Base-by-base conservation (phyloP, 1,140 invertebrate species). In the Drosophila biarmipes region DNA sequence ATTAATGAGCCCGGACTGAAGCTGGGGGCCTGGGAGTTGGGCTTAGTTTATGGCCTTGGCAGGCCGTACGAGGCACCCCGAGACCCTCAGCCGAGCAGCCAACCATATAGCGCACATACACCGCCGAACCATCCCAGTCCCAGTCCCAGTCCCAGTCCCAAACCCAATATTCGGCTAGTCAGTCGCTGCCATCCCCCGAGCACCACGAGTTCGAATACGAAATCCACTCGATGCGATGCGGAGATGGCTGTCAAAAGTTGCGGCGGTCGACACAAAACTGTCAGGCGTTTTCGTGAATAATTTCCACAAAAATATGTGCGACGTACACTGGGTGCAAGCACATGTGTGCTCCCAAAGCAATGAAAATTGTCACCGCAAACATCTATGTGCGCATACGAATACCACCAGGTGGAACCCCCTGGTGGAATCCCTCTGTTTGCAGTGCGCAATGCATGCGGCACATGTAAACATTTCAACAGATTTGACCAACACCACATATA, bases 21-120 rank as follows among this genome's bases (percentile, higher is more conserved):
- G 15, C 56, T 56, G 35, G 24, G 24, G n/a, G 24, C 29, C 37
- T 35, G 68, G 48, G 38, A 72, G 68, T 56, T 61, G 59, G 66
- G 63, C 45, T 67, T 35, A 82, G 80, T 84, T 75, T 78, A 66
- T 69, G 77, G 74, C 80, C 63, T 82, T 82, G 74, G 68, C 61
- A 63, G 56, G 53, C 62, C 35, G 24, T 40, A 15, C 31, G 10
- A 6, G 29, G 8, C 29, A 31, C 10, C 8, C 29, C 8, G 14
- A 27, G 35, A 55, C 57, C 57, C 49, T 66, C 63, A 54, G 49
- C 53, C 53, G 34, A 37, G 73, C 49, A 76, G 55, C 52, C 48
- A 75, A 76, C 73, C 73, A 51, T 55, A 34, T 67, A 42, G 42
- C 35, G 53, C 42, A 56, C 19, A 57, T 46, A 56, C 21, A 40